These are phyloP conservation scores for Synanceia verrucosa DNA, from an alignment of 2,797 vertebrate genomes.

Conservation along the genomic window DNA sequence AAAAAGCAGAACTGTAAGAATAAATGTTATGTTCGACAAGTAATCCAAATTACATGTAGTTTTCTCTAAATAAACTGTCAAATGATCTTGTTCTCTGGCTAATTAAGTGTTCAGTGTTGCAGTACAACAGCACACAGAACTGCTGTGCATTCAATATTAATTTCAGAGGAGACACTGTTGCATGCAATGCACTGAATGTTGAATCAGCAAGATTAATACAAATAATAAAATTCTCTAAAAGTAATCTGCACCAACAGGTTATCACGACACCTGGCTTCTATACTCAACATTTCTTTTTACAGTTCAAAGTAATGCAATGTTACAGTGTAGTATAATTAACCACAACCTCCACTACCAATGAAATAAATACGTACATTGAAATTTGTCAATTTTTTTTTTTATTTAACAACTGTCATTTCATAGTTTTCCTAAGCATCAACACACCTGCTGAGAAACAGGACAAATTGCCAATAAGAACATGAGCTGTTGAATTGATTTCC, in stretches of 20 bases:
- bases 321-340: not conserved
- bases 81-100: not conserved
- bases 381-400: not conserved
- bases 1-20: not conserved
- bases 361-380: not conserved
- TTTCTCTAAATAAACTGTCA: not conserved
- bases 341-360: not conserved
- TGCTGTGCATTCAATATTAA: conserved; percentile 49
- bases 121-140: not conserved
- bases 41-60: not conserved
- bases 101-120: not conserved
- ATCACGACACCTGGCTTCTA: not conserved
- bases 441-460: not conserved
- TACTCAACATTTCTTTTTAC: not conserved
- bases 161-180: conserved; percentile 79
- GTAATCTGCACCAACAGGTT: conserved; percentile 60
- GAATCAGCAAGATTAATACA: not conserved
- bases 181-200: conserved; percentile 53
- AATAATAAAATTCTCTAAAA: conserved; percentile 2
- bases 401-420: not conserved
- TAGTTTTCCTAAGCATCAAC: conserved; percentile 2
- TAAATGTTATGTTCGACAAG: too few species aligned
- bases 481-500: conserved; percentile 13
- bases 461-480: not conserved
- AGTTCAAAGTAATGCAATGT: not conserved